Evolutionary conservation across 2,797 vertebrate species (phyloP).

Genomic region (Mionectes olivaceus): DNA sequence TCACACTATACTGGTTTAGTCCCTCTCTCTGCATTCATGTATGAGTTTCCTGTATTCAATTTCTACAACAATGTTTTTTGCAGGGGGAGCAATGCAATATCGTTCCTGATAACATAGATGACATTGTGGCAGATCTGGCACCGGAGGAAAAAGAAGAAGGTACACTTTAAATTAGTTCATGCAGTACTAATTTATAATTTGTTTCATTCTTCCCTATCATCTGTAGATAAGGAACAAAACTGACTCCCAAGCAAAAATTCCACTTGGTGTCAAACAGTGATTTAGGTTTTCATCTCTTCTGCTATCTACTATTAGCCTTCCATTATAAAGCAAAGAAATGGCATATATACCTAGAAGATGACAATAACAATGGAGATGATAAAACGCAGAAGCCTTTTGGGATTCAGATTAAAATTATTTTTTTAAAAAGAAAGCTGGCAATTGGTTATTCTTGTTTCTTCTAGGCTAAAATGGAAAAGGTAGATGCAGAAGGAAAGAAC

Average conservation of each 20-base stretch:
- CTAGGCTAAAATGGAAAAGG: neutral
- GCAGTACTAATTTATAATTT: neutral
- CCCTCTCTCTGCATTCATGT: accelerated
- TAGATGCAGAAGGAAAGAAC: neutral
- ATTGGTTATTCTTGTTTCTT: neutral
- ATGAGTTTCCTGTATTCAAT: neutral
- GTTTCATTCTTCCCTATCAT: neutral
- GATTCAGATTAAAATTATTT: neutral
- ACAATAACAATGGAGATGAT: neutral
- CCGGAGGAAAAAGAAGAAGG: constrained; percentile 99
- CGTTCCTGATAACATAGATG: constrained; percentile 95
- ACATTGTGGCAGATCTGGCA: constrained; percentile 96
- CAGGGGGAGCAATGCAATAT: constrained; percentile 99
- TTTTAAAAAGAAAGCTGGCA: neutral
- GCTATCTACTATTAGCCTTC: neutral
- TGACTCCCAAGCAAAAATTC: constrained; percentile 7
- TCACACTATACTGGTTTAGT: neutral
- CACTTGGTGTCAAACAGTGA: neutral
- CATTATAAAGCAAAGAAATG: neutral
- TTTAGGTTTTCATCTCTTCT: constrained; percentile 7
- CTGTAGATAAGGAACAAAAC: neutral
- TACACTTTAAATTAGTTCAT: constrained; percentile 63
- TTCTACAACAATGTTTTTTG: constrained; percentile 32
- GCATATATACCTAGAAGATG: neutral
- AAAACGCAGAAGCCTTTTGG: neutral